phyloP scores from a whole-genome alignment of 1,140 invertebrate species.

The Drosophila pruinosa region DNA sequence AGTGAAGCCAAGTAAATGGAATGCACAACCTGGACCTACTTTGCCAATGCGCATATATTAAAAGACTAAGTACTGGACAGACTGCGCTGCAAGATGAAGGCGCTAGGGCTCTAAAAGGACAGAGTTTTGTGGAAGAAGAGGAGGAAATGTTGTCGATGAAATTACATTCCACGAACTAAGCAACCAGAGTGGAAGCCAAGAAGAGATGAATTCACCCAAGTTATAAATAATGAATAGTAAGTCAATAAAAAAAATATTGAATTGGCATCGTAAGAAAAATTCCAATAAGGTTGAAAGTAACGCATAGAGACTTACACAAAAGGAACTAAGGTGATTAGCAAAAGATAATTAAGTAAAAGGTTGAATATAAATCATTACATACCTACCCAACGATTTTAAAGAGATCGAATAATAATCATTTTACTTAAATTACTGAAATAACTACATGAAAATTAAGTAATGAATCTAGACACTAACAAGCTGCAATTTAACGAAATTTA shows the following conservation, averaged over 20 bases:
- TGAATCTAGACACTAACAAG: too few species aligned
- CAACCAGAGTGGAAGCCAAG: background rate
- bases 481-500: too few species aligned
- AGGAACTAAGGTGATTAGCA: background rate
- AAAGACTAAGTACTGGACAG: background rate
- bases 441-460: too few species aligned
- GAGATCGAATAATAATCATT: too few species aligned
- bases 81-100: background rate
- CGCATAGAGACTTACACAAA: too few species aligned
- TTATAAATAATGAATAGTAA: background rate
- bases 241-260: background rate
- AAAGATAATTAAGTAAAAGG: background rate
- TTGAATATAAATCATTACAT: background rate
- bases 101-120: background rate
- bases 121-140: background rate
- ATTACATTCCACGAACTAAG: background rate
- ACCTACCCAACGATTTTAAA: too few species aligned
- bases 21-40: slow-evolving; percentile 36
- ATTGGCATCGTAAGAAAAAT: background rate
- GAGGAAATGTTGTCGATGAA: slow-evolving; percentile 3
- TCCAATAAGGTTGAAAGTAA: background rate
- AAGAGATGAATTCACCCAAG: slow-evolving; percentile 1
- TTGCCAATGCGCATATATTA: slow-evolving; percentile 62
- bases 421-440: too few species aligned
- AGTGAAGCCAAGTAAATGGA: slow-evolving; percentile 7